Percentiles rank a stretch among this genome's conserved stretches.
These are phyloP conservation scores for Callipepla californica DNA, from an alignment of 2,113 vertebrate species.

Conservation along the genomic window DNA sequence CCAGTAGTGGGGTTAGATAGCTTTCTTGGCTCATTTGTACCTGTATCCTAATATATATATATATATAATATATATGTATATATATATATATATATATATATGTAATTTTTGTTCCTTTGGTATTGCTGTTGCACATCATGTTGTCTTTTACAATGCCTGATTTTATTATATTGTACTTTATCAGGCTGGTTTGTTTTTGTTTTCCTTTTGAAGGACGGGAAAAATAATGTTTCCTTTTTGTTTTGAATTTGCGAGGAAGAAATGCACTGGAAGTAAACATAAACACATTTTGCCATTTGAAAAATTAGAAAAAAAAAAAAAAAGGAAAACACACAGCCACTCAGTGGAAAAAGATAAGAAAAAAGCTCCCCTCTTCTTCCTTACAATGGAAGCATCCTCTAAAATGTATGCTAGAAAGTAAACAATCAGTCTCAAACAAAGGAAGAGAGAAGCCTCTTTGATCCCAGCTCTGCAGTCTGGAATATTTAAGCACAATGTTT, in stretches of 20 bases:
- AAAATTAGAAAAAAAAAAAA: constrained; percentile 32
- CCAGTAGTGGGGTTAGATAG: constrained; percentile 74
- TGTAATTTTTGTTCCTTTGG: constrained; percentile 74
- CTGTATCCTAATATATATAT: constrained; percentile 64
- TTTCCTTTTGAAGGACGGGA: constrained; percentile 79
- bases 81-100: constrained; percentile 52
- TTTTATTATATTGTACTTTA: constrained; percentile 82
- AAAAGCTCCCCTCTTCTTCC: constrained; percentile 31
- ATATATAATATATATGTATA: constrained; percentile 19
- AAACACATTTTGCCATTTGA: constrained; percentile 78
- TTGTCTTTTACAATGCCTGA: constrained; percentile 79
- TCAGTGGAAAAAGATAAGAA: constrained; percentile 38
- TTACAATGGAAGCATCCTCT: constrained; percentile 27
- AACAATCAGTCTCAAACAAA: constrained; percentile 12
- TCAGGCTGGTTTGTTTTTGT: constrained; percentile 54
- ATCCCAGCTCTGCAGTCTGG: not conserved
- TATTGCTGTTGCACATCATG: constrained; percentile 82
- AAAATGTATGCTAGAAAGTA: constrained; percentile 28
- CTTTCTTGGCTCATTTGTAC: constrained; percentile 77
- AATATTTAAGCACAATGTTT: constrained; percentile 21
- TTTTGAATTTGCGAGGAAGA: constrained; percentile 74
- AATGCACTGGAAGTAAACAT: constrained; percentile 85
- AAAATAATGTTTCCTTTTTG: constrained; percentile 73
- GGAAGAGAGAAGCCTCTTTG: constrained; percentile 47
- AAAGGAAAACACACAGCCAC: constrained; percentile 68